These are phyloP conservation scores for Nematostella vectensis DNA, from an alignment of 92 coral and sea anemone species.

Conservation along the genomic window DNA sequence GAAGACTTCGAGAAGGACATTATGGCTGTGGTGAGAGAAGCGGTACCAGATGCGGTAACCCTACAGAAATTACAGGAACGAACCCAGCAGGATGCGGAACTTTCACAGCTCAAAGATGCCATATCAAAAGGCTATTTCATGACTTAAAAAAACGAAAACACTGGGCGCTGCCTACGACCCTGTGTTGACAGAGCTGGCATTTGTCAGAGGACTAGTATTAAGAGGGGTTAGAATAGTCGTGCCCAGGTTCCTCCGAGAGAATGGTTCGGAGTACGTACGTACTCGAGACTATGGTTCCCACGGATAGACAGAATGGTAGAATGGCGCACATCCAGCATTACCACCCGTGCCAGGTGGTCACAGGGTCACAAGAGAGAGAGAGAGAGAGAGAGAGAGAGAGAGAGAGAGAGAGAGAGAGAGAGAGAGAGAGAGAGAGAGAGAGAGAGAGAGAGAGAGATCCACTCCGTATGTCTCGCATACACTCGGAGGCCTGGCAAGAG, in stretches of 20 bases:
- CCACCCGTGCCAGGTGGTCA: conserved; percentile 39
- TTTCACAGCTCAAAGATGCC: conserved; percentile 19
- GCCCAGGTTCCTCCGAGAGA: no score
- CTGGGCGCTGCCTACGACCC: conserved; percentile 18
- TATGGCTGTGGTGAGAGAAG: conserved; percentile 7
- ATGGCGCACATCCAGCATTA: conserved; percentile 21
- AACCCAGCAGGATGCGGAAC: conserved; percentile 13
- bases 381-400: no score
- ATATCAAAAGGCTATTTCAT: conserved; percentile 22
- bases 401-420: no score
- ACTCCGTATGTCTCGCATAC: conserved; percentile 15
- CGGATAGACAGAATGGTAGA: conserved; percentile 29
- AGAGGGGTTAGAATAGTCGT: no score
- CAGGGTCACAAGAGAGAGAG: background rate
- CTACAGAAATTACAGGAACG: conserved; percentile 4
- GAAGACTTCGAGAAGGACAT: conserved; percentile 4
- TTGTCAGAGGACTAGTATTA: conserved; percentile 24
- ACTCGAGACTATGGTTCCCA: conserved; percentile 31
- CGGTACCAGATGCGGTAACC: conserved; percentile 5
- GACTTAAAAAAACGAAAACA: conserved; percentile 3
- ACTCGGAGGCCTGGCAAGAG: conserved; percentile 13
- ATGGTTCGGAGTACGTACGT: conserved; percentile 17
- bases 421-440: no score
- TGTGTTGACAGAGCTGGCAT: conserved; percentile 31
- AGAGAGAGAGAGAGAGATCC: conserved; percentile 21